phyloP scores from a whole-genome alignment of 2,113 vertebrate genomes.

The Smithornis capensis region DNA sequence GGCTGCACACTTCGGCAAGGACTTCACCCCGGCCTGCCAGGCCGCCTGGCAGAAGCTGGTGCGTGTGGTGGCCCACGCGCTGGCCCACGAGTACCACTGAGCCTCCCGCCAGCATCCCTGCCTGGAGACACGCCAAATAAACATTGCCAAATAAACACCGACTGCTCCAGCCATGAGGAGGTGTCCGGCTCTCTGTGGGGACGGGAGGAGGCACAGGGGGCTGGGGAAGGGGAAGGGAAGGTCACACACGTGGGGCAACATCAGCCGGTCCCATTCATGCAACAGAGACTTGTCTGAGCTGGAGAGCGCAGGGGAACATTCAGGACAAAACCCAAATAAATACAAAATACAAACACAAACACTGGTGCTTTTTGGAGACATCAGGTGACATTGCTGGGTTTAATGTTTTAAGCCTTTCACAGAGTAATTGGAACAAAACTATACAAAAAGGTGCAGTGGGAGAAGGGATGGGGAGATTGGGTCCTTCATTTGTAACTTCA shows the following conservation, averaged over 20 bases:
- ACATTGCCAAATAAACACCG: background rate
- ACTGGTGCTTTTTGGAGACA: background rate
- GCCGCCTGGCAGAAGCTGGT: constrained; percentile 80
- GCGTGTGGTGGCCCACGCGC: constrained; percentile 72
- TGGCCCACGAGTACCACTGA: constrained; percentile 81
- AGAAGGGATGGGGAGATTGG: background rate
- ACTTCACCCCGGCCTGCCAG: constrained; percentile 66
- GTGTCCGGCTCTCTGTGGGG: background rate
- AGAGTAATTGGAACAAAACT: background rate
- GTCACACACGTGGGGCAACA: accelerated
- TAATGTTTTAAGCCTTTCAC: background rate
- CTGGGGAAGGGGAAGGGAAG: background rate
- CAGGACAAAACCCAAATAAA: background rate
- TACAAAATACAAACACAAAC: background rate
- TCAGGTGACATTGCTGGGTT: accelerated
- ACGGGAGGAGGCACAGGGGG: background rate
- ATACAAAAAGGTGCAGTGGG: background rate
- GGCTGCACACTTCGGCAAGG: constrained; percentile 32
- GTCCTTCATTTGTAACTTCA: accelerated
- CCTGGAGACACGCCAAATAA: accelerated
- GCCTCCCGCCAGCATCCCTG: accelerated
- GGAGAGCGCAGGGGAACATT: background rate
- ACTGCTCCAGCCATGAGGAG: background rate
- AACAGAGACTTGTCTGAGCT: background rate
- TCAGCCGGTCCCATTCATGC: accelerated